Conservation (phyloP, 2,888 invertebrate species). For the Xylota segnis region DNA sequence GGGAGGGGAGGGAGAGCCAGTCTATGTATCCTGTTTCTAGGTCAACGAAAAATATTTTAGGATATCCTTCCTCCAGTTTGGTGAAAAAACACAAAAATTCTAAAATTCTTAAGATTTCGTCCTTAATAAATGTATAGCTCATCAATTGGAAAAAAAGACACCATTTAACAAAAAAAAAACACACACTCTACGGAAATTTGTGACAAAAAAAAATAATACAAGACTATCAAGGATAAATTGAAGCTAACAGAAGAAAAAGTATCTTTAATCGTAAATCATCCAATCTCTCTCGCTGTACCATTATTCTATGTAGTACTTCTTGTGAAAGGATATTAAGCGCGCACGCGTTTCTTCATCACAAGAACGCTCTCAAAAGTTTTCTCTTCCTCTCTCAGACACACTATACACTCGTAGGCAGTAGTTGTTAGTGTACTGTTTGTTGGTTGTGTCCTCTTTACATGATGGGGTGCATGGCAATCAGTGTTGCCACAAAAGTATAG, state of each 20-base stretch:
- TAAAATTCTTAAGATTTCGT: constrained; percentile 35
- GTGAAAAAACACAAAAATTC: constrained; percentile 4
- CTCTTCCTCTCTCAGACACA: constrained; percentile 10
- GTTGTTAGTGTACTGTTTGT: neutral
- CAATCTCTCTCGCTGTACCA: constrained; percentile 48
- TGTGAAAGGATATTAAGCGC: constrained; percentile 40
- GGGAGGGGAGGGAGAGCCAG: constrained; percentile 39
- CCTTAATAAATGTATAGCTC: constrained; percentile 36
- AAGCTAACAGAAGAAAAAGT: constrained; percentile 46
- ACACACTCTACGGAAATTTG: constrained; percentile 5
- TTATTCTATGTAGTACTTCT: neutral
- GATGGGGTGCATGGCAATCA: neutral
- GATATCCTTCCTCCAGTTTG: constrained; percentile 44
- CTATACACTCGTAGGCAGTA: neutral
- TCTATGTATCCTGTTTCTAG: constrained; percentile 73
- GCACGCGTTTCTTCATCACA: constrained; percentile 46
- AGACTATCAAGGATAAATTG: constrained; percentile 59
- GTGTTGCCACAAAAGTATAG: too few species aligned
- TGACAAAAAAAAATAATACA: constrained; percentile 36
- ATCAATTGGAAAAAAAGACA: constrained; percentile 40
- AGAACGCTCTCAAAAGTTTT: constrained; percentile 44
- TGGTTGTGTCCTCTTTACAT: neutral
- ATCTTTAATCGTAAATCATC: constrained; percentile 73
- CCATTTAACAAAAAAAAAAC: neutral
- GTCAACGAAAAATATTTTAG: constrained; percentile 71